Base-by-base conservation (phyloP, 2,888 invertebrate species). In the Microctonus brassicae region DNA sequence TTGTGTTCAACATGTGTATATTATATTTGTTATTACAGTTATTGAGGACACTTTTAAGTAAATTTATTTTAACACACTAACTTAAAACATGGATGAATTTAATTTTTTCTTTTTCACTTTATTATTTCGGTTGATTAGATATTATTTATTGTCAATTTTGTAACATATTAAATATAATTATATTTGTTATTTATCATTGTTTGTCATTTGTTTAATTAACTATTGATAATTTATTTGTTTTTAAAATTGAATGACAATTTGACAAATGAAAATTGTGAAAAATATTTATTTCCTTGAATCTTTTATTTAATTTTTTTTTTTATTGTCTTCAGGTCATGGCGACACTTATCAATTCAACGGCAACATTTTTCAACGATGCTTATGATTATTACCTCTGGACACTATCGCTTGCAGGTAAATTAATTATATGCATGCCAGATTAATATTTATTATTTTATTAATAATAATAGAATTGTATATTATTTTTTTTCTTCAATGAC, bases 321-420 rank as follows among this genome's bases (percentile, higher is more conserved):
- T 66, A 3, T 24, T 39, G 76, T 68, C 84, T 80, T 3, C 76
- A 86, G 86, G 80, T 81, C 80, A 87, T 87, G 87, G 86, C 86
- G 79, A 77, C 55, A 70, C 67, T 88, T 72, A 79, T 88, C 73
- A 88, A 88, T 82, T 84, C 87, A 62, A 87, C 88, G 69, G 79
- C 86, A 62, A 83, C 82, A 69, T 75, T 88, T 17, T 77, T 88
- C 33, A 82, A 80, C 73, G 86, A 88, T 63, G 85, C 84, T 47
- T 94, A 93, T 81, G 91, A 93, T 76, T 94, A 93, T 84, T 94
- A 94, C 82, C 84, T 93, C 78, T 94, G 94, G 94, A 93, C 94
- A 0, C 87, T 94, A 77, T 94, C 94, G 72, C 88, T 94, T 72
- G 92, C 94, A 88, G 94, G 94, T 94, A 88, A 89, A 68, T 20